Evolutionary conservation across 2,113 vertebrate genomes (phyloP).

Genomic region (Nothobranchius kuhntae): DNA sequence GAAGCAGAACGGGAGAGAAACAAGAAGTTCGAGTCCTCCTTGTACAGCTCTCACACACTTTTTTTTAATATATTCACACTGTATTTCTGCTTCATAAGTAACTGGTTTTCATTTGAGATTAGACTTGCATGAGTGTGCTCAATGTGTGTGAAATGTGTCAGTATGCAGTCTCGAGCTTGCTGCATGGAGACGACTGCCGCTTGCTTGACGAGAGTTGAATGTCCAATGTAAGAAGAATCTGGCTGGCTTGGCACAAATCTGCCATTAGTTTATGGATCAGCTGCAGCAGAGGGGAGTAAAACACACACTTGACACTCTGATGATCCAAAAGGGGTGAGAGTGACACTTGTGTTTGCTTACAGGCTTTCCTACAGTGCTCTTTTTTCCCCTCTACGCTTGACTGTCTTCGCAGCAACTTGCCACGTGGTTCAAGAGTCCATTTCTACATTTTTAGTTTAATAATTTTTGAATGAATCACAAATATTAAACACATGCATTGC

Average conservation of each 20-base stretch:
- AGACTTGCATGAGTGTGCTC: constrained; percentile 5
- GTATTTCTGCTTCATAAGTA: background rate
- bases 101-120: constrained; percentile 10
- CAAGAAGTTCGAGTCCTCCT: constrained; percentile 26
- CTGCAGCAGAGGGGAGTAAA: constrained; percentile 33
- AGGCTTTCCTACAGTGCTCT: constrained; percentile 4
- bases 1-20: constrained; percentile 11
- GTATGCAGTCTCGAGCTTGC: constrained; percentile 57
- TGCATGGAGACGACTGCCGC: constrained; percentile 39
- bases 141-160: constrained; percentile 19
- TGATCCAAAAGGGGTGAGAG: constrained; percentile 29
- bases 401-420: too few relatives aligned
- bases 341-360: constrained; percentile 23
- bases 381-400: too few relatives aligned
- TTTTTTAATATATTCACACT: background rate
- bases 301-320: constrained; percentile 26
- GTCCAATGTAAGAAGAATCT: constrained; percentile 54
- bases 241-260: constrained; percentile 60
- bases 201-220: constrained; percentile 53
- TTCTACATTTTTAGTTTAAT: too few relatives aligned
- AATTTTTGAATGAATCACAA: too few relatives aligned
- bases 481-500: too few relatives aligned
- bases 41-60: constrained; percentile 11
- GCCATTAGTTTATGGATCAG: constrained; percentile 68
- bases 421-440: too few relatives aligned